Conservation (phyloP, 1,140 invertebrate species). For the Drosophila cardini region DNA sequence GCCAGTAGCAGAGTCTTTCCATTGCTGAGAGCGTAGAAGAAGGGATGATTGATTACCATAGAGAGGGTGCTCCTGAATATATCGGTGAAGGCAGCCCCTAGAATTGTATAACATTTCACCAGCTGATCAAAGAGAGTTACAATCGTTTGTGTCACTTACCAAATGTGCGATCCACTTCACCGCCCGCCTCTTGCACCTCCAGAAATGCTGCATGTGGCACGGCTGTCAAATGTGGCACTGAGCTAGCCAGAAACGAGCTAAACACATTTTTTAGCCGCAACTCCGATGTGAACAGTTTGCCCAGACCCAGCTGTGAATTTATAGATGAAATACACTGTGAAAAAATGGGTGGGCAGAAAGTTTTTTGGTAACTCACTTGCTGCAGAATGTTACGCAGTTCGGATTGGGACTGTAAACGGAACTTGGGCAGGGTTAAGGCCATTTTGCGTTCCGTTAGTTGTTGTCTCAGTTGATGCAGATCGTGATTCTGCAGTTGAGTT, state of each 20-base stretch:
- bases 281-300: conserved; percentile 57
- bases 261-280: conserved; percentile 57
- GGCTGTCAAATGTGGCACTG: conserved; percentile 62
- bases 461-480: conserved; percentile 46
- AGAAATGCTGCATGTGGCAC: conserved; percentile 54
- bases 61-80: conserved; percentile 63
- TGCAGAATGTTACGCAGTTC: conserved; percentile 36
- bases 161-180: conserved; percentile 42
- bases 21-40: conserved; percentile 69
- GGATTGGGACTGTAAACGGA: conserved; percentile 44
- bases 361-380: conserved; percentile 43
- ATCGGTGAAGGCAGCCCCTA: conserved; percentile 59
- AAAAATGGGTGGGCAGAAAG: background rate
- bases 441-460: conserved; percentile 53
- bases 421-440: conserved; percentile 62
- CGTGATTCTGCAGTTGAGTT: conserved; percentile 36
- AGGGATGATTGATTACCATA: conserved; percentile 76
- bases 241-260: conserved; percentile 59
- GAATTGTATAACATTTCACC: background rate
- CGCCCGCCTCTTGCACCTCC: conserved; percentile 57
- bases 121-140: conserved; percentile 38
- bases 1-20: conserved; percentile 61
- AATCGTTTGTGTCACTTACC: conserved; percentile 44
- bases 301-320: conserved; percentile 51
- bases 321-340: background rate